phyloP scores from a whole-genome alignment of 1,140 invertebrate genomes.

The Zaprionus tsacasi region DNA sequence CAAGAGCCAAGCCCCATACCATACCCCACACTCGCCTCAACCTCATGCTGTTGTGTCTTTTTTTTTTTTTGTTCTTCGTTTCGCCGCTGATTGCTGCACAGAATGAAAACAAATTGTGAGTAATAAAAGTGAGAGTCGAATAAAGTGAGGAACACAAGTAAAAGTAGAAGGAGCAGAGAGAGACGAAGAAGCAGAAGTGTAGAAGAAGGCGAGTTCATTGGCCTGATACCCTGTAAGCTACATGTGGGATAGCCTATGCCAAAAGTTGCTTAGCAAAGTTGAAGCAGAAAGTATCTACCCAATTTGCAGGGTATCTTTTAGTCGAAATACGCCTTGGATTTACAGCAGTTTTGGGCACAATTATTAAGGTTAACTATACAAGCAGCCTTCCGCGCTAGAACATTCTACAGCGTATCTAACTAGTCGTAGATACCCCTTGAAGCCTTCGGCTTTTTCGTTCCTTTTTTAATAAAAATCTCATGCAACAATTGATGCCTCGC shows the following conservation, averaged over 20 bases:
- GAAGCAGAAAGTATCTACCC: not conserved
- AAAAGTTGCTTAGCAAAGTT: too few species aligned
- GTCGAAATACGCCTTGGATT: not conserved
- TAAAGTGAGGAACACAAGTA: constrained; percentile 16
- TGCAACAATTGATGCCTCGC: constrained; percentile 32
- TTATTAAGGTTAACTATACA: not conserved
- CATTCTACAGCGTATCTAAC: not conserved
- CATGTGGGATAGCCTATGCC: too few species aligned
- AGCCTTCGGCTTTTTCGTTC: not conserved
- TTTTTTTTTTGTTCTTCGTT: constrained; percentile 1
- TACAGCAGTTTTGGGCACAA: not conserved
- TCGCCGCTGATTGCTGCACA: constrained; percentile 35
- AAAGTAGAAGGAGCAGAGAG: not conserved
- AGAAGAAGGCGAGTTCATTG: not conserved
- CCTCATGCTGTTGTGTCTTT: not conserved
- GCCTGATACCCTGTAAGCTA: not conserved
- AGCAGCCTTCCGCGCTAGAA: too few species aligned
- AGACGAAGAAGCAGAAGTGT: not conserved
- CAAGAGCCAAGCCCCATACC: not conserved
- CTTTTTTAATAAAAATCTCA: constrained; percentile 9
- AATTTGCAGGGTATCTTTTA: constrained; percentile 7
- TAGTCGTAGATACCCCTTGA: not conserved
- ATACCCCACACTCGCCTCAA: not conserved
- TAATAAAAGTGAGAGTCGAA: constrained; percentile 46
- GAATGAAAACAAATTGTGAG: constrained; percentile 51